These are phyloP conservation scores for Corythornis leucogaster DNA, from an alignment of 2,797 vertebrate species.

Conservation along the genomic window DNA sequence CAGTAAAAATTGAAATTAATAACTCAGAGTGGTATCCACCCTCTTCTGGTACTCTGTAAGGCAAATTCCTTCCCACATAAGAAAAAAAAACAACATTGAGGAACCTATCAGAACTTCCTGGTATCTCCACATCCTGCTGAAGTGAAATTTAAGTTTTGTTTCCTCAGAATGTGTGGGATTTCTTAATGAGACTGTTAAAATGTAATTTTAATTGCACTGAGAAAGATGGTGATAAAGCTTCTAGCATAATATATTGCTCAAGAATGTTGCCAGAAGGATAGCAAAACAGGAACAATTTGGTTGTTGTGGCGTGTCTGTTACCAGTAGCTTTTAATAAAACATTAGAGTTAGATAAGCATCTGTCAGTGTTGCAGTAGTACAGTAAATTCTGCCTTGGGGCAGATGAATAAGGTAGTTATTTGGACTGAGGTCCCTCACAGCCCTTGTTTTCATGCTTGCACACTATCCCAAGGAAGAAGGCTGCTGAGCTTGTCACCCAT, in stretches of 20 bases:
- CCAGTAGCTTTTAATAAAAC: neutral
- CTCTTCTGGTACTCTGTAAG: neutral
- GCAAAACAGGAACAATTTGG: neutral
- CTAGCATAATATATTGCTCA: neutral
- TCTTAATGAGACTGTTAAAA: neutral
- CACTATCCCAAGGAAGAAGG: neutral
- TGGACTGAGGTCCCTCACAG: neutral
- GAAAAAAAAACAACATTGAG: neutral
- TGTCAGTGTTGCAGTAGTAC: neutral
- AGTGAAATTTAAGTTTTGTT: neutral
- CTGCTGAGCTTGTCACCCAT: neutral
- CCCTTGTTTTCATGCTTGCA: neutral
- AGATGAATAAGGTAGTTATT: neutral
- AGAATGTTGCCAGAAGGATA: neutral
- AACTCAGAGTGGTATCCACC: neutral
- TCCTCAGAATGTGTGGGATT: neutral
- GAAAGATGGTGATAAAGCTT: neutral
- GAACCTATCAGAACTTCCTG: neutral
- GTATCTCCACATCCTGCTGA: neutral
- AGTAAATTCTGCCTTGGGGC: neutral
- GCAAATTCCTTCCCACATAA: neutral
- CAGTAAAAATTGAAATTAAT: neutral
- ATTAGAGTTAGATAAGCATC: neutral
- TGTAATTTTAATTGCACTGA: neutral
- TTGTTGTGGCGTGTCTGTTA: neutral